Conservation (phyloP, 2,113 vertebrate species). For the Nesogale talazaci region DNA sequence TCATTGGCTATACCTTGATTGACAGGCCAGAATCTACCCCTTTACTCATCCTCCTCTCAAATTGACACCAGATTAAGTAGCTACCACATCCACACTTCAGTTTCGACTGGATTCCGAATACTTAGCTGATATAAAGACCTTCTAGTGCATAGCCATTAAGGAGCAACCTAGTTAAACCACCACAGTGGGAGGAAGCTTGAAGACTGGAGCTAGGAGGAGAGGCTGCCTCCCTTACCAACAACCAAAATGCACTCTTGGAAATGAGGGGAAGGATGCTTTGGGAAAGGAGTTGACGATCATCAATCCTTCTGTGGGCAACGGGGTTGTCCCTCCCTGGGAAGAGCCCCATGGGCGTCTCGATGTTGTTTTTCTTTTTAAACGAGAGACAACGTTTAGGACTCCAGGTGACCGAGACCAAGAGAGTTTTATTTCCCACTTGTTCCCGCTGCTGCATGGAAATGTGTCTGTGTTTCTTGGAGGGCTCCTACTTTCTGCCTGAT, state of each 20-base stretch:
- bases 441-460: too few relatives aligned
- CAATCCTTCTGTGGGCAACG: background rate
- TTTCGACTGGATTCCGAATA: background rate
- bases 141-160: background rate
- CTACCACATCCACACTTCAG: background rate
- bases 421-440: background rate
- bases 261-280: background rate
- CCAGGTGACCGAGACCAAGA: background rate
- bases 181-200: background rate
- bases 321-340: background rate
- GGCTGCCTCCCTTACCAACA: background rate
- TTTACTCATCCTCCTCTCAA: too few relatives aligned
- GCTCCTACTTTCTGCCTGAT: background rate
- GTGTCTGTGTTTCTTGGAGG: fast-evolving
- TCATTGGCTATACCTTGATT: too few relatives aligned
- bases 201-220: background rate
- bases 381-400: background rate
- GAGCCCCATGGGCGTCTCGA: fast-evolving
- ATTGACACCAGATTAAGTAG: too few relatives aligned
- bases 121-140: background rate
- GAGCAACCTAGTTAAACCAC: background rate
- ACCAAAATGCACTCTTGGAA: background rate
- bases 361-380: background rate
- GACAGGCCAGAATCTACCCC: too few relatives aligned
- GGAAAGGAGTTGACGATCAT: background rate